Evolutionary conservation across 2,888 invertebrate species (phyloP).

Genomic region (Danaus chrysippus): DNA sequence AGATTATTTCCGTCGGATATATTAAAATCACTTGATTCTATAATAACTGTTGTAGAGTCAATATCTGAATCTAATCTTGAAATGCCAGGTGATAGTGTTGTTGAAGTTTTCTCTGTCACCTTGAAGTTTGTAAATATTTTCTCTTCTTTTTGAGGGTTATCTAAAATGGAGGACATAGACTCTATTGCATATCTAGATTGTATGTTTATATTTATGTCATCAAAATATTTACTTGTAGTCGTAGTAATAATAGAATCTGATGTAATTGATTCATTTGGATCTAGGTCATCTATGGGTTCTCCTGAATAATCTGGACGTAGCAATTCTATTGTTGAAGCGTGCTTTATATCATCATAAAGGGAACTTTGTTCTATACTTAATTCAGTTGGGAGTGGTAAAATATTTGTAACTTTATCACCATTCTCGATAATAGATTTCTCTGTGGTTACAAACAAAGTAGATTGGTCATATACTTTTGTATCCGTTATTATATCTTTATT

Average conservation of each 20-base stretch:
- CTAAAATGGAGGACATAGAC: slow-evolving; percentile 43
- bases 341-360: slow-evolving; percentile 34
- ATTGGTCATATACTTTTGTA: background rate
- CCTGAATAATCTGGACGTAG: slow-evolving; percentile 39
- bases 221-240: slow-evolving; percentile 29
- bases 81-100: background rate
- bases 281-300: slow-evolving; percentile 18
- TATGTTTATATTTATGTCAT: slow-evolving; percentile 35
- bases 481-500: background rate
- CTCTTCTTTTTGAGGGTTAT: slow-evolving; percentile 17
- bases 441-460: slow-evolving; percentile 1
- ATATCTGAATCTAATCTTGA: background rate
- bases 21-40: background rate
- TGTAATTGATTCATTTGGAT: slow-evolving; percentile 40
- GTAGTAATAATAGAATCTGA: slow-evolving; percentile 34
- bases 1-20: background rate
- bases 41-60: background rate
- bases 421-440: background rate
- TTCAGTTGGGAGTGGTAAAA: slow-evolving; percentile 7
- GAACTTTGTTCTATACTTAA: slow-evolving; percentile 12
- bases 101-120: slow-evolving; percentile 10
- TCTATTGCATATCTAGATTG: slow-evolving; percentile 37
- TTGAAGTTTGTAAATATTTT: slow-evolving; percentile 32
- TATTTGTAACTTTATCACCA: background rate
- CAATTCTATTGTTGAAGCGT: slow-evolving; percentile 48